These are phyloP conservation scores for Phrynocephalus vlangalii DNA, from an alignment of 2,797 vertebrate genomes.

Conservation along the genomic window DNA sequence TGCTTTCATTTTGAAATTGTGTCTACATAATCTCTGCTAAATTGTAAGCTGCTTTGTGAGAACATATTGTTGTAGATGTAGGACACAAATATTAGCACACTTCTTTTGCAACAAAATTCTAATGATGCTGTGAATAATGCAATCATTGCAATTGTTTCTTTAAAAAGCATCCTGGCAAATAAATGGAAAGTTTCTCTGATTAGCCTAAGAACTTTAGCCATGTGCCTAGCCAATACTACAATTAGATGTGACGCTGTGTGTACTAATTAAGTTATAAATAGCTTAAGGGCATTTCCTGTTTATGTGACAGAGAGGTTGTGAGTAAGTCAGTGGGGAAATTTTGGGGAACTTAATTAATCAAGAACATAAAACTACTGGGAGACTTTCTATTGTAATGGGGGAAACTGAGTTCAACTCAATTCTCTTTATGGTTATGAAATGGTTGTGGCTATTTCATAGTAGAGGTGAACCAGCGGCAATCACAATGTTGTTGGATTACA, in stretches of 20 bases:
- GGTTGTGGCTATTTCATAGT: neutral
- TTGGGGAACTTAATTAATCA: neutral
- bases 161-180: neutral
- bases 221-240: neutral
- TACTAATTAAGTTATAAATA: conserved; percentile 14
- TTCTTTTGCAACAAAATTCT: neutral
- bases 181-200: neutral
- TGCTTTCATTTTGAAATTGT: neutral
- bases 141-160: conserved; percentile 37
- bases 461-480: neutral
- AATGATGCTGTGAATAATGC: neutral
- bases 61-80: neutral
- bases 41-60: neutral
- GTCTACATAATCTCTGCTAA: neutral
- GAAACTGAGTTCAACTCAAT: neutral
- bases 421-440: neutral
- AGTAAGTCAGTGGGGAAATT: neutral
- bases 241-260: neutral
- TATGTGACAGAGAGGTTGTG: neutral
- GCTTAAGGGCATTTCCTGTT: conserved; percentile 28
- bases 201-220: conserved; percentile 1
- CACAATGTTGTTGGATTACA: no score
- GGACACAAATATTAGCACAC: neutral
- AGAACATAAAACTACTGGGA: neutral
- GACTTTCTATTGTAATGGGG: neutral